Base-by-base conservation (phyloP, 2,113 vertebrate species). In the Pelusios castaneus region DNA sequence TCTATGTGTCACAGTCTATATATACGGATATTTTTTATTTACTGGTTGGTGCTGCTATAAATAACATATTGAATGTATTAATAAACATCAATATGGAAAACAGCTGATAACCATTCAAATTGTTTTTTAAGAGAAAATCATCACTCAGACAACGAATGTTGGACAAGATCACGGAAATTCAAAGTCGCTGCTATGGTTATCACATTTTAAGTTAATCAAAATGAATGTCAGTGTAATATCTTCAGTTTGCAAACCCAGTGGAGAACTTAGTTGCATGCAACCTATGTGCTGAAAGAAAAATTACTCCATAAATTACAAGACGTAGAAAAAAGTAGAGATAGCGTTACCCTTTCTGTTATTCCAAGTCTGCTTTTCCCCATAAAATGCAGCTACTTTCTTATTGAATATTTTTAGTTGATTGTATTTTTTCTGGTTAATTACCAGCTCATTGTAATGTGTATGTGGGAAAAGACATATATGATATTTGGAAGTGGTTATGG, bases 31-130 rank as follows among this genome's bases (percentile, higher is more conserved):
- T 41, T 51, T 27, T 75, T 55, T 13, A 54, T 45, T 22, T 55
- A 55, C 52, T 9, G 38, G 38, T 75, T 31, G 41, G n/a, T 75
- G 25, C 27, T 85, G 12, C 84, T 22, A n/a, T n/a, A n/a, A 10
- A 13, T 6, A 60, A 80, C 4, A 89, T 94, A 29, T 90, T 96
- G 92, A 51, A 88, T 76, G 87, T 83, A 96, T 95, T 93, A 94
- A 80, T 5, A 8, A 77, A 73, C 3, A 45, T 4, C 96, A 4
- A 1, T 22, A 19, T 41, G 85, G 60, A 25, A 90, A 84, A 84
- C 82, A 10, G 85, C 2, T 27, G 86, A 84, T 4, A 38, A 79
- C 49, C 91, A 4, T 19, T 51, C 73, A 31, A 55, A 10, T 2
- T 89, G 38, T 24, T 60, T 47, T 45, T 81, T 55, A 1, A 19